Base-by-base conservation (phyloP, 2,113 vertebrate species). In the Origma solitaria region DNA sequence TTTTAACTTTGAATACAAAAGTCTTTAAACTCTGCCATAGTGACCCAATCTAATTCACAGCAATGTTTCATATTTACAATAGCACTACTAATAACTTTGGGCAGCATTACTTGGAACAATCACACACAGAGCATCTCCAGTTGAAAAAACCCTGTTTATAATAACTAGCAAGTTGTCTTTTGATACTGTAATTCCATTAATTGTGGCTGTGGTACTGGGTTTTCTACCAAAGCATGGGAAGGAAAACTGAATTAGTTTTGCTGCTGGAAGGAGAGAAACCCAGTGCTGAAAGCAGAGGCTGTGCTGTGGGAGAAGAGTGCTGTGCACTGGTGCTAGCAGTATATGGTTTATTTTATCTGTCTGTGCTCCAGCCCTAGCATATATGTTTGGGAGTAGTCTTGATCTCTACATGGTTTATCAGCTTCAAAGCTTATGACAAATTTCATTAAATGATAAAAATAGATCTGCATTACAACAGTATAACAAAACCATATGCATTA, bases 61-160 rank as follows among this genome's bases (percentile, higher is more conserved):
- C 3, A 47, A 35, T 4, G 7, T n/a, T 71, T 28, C 9, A 4
- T 22, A n/a, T 66, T 73, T 70, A 38, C 50, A 75, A 30, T 5
- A 69, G 8, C 9, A 13, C 19, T 49, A 20, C 21, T 44, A 25
- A 7, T 80, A 23, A 17, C 20, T 68, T 87, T 25, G 38, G 35
- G 6, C 22, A 64, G 38, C 33, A 13, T 58, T 69, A 42, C 31
- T 51, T 88, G 27, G 5, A 80, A 24, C 28, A 79, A n/a, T 58
- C 28, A 40, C 8, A 40, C 8, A 38, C 5, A 30, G 16, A 61
- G 17, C 7, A 70, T 8, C 17, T 50, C 11, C 22, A 57, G 16
- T 3, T 35, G 14, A 38, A 73, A 35, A 31, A 54, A 4, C 0
- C 6, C 44, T 44, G 5, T n/a, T 3, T 17, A 15, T 71, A 21